Conservation (phyloP, 2,113 vertebrate genomes). For the Noturus placidus region DNA sequence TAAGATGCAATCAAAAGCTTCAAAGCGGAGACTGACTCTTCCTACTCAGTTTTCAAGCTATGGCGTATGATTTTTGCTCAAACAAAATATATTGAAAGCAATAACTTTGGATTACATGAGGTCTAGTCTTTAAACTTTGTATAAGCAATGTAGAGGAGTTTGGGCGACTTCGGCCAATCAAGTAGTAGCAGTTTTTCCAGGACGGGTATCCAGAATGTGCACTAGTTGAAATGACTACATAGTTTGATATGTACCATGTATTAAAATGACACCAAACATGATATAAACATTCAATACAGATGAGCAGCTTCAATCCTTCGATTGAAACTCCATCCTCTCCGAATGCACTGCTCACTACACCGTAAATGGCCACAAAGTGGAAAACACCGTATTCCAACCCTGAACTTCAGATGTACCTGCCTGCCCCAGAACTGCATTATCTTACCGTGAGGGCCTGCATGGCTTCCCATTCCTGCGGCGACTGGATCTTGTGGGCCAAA, state of each 20-base stretch:
- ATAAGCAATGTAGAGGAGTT: neutral
- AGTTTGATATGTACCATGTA: neutral
- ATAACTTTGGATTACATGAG: neutral
- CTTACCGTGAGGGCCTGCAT: conserved; percentile 91
- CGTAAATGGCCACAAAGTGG: neutral
- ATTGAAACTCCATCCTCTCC: neutral
- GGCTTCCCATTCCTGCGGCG: conserved; percentile 97
- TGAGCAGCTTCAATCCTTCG: neutral
- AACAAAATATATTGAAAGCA: neutral
- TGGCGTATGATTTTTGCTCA: neutral
- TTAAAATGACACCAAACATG: neutral
- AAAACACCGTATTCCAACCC: neutral
- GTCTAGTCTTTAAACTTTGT: neutral
- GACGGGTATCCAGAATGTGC: no score
- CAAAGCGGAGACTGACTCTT: neutral
- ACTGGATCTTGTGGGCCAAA: conserved; percentile 97
- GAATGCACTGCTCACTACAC: neutral
- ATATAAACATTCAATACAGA: neutral
- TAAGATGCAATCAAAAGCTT: neutral
- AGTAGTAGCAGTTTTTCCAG: neutral
- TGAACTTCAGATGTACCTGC: neutral
- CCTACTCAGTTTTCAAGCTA: neutral
- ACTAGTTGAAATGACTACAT: neutral
- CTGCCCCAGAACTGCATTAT: conserved; percentile 22
- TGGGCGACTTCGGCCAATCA: no score